phyloP scores from a whole-genome alignment of 2,888 invertebrate genomes.

The Drosophila mimetica region DNA sequence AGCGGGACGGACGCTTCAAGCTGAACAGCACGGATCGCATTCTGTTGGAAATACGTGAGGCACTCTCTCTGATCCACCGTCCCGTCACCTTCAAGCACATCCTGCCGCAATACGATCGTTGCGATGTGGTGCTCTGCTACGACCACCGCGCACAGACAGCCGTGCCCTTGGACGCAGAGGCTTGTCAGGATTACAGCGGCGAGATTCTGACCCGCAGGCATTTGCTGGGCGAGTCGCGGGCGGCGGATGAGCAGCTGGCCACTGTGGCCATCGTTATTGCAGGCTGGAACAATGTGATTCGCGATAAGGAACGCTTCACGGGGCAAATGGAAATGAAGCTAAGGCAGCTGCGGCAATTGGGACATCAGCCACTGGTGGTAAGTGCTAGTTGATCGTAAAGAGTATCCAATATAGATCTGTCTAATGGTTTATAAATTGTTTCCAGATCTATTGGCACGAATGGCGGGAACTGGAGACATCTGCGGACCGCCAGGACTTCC shows the following conservation, averaged over 20 bases:
- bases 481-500: conserved; percentile 74
- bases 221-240: conserved; percentile 58
- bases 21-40: conserved; percentile 86
- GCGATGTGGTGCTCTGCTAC: conserved; percentile 88
- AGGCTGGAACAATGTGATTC: conserved; percentile 87
- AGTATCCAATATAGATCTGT: no score
- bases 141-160: conserved; percentile 85
- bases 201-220: conserved; percentile 73
- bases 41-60: conserved; percentile 86
- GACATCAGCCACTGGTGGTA: conserved; percentile 87
- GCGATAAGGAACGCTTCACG: conserved; percentile 85
- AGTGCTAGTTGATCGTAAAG: conserved; percentile 23
- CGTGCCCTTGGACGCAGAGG: conserved; percentile 84
- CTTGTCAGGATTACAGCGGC: conserved; percentile 85
- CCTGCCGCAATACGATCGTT: conserved; percentile 88
- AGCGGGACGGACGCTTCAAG: conserved; percentile 85
- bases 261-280: conserved; percentile 87
- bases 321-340: conserved; percentile 88
- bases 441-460: conserved; percentile 86
- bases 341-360: conserved; percentile 87
- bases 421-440: not conserved
- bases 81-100: conserved; percentile 86
- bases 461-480: conserved; percentile 83
- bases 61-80: conserved; percentile 85
- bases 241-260: conserved; percentile 64